Conservation (phyloP, 1,140 invertebrate species). For the Trichonephila inaurata region DNA sequence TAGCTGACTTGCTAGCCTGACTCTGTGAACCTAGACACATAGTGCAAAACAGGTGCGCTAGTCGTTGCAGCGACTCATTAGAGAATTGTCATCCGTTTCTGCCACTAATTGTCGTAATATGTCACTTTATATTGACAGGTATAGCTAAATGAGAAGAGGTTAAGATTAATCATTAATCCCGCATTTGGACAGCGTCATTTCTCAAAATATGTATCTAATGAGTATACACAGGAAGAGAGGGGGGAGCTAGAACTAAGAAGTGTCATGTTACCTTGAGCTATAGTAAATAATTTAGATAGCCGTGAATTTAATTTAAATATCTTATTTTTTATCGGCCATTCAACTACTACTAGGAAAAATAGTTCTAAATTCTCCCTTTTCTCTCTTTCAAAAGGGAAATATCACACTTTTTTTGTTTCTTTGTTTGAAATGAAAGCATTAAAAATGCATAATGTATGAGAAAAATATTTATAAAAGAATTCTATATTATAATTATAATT, state of each 20-base stretch:
- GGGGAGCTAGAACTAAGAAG: background rate
- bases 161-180: conserved; percentile 54
- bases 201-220: conserved; percentile 35
- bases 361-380: too few relatives aligned
- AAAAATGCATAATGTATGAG: too few relatives aligned
- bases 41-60: conserved; percentile 16
- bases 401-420: too few relatives aligned
- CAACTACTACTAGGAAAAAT: background rate
- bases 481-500: too few relatives aligned
- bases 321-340: background rate
- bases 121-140: conserved; percentile 58
- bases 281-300: conserved; percentile 11
- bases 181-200: conserved; percentile 44
- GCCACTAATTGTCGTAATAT: conserved; percentile 62
- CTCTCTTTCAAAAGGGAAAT: background rate
- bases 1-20: background rate
- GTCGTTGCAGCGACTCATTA: conserved; percentile 26
- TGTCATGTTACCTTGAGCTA: conserved; percentile 1
- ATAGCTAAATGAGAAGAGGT: conserved; percentile 32
- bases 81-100: conserved; percentile 63
- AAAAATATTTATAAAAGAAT: too few relatives aligned
- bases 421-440: too few relatives aligned
- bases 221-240: background rate
- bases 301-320: conserved; percentile 28
- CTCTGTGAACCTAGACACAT: background rate